These are phyloP conservation scores for Nasonia oneida DNA, from an alignment of 2,888 invertebrate genomes.

Conservation along the genomic window DNA sequence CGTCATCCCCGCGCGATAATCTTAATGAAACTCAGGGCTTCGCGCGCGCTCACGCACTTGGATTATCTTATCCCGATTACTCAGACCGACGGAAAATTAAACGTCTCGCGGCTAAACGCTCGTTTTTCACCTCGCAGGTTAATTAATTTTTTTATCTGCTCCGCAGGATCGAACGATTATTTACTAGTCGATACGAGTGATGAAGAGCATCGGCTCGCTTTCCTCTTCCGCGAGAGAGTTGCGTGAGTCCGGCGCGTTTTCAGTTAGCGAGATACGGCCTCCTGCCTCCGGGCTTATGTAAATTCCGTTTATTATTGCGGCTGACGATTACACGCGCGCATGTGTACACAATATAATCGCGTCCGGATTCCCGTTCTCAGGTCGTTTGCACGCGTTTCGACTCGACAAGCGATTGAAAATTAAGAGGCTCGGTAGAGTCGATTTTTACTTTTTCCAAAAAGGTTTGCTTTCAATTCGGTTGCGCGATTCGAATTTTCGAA, in stretches of 20 bases:
- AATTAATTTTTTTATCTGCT: slow-evolving; percentile 42
- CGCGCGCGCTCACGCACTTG: neutral
- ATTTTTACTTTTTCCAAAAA: neutral
- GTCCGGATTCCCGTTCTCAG: slow-evolving; percentile 20
- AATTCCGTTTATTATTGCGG: slow-evolving; percentile 42
- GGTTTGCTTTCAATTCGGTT: no score
- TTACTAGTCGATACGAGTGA: slow-evolving; percentile 12
- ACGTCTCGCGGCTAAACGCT: slow-evolving; percentile 43
- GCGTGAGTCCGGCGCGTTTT: slow-evolving; percentile 2
- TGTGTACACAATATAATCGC: slow-evolving; percentile 23
- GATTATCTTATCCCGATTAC: slow-evolving; percentile 33
- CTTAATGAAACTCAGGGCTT: slow-evolving; percentile 41
- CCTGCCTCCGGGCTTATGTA: slow-evolving; percentile 15
- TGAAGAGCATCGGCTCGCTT: neutral
- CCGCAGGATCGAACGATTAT: slow-evolving; percentile 3
- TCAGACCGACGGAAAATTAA: slow-evolving; percentile 26
- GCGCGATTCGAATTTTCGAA: neutral
- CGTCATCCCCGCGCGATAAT: slow-evolving; percentile 42
- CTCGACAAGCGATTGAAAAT: neutral
- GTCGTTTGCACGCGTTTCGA: neutral
- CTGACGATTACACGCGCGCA: slow-evolving; percentile 19
- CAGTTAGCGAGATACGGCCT: neutral
- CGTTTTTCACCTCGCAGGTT: slow-evolving; percentile 39
- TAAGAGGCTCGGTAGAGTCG: neutral
- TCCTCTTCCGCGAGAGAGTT: neutral